Conservation (phyloP, 2,888 invertebrate species). For the Volucella inanis region DNA sequence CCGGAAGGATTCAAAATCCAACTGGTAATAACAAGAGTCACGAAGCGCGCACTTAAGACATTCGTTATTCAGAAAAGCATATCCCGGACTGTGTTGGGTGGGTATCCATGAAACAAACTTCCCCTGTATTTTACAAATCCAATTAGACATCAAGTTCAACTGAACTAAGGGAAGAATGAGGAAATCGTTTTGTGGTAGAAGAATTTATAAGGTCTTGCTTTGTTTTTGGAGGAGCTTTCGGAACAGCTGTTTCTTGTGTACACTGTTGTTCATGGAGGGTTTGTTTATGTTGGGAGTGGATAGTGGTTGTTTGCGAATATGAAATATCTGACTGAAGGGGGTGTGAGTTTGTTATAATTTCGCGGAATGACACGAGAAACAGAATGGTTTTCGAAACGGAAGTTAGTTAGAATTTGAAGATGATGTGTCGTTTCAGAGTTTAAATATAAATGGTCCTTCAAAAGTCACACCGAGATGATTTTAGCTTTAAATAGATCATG, state of each 20-base stretch:
- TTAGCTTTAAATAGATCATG: no score
- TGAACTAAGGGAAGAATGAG: constrained; percentile 54
- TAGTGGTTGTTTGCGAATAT: constrained; percentile 16
- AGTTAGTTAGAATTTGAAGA: neutral
- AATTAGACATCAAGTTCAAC: constrained; percentile 70
- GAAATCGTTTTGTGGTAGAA: constrained; percentile 47
- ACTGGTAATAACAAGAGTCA: neutral
- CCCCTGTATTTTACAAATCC: constrained; percentile 54
- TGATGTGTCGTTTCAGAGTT: neutral
- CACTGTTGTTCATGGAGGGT: neutral
- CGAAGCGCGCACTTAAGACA: constrained; percentile 31
- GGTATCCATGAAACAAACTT: constrained; percentile 42
- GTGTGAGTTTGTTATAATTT: constrained; percentile 34
- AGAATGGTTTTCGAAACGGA: constrained; percentile 21
- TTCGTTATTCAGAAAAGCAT: constrained; percentile 38
- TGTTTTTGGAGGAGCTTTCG: constrained; percentile 48
- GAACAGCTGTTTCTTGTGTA: constrained; percentile 60
- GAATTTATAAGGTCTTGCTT: constrained; percentile 49
- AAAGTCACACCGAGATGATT: no score
- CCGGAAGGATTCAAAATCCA: neutral
- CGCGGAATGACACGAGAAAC: constrained; percentile 7
- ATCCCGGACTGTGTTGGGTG: constrained; percentile 47
- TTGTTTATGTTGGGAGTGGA: constrained; percentile 38
- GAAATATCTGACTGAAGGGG: neutral
- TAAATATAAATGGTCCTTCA: neutral